Base-by-base conservation (phyloP, 35 echinoderm and acorn worm species). In the Apostichopus parvimensis region DNA sequence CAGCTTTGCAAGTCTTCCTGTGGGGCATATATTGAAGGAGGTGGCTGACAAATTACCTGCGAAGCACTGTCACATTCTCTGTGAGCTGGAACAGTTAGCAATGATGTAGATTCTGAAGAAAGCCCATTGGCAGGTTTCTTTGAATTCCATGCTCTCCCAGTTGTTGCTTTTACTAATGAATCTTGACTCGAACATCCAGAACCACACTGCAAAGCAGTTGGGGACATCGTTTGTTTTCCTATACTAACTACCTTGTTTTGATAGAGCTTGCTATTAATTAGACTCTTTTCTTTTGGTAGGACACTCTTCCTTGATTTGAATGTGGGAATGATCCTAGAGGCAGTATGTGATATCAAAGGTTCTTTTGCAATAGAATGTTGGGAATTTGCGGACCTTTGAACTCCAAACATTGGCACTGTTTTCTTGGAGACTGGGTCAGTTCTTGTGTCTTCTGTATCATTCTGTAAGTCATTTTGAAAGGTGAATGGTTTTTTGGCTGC, bases 261-360 rank as follows among this genome's bases (percentile, higher is more conserved):
- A 75, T 75, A 18, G 20, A 75, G n/a, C 58, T 61, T 61, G 7
- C 71, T 20, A 2, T 75, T 75, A 18, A 18, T 22, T 75, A 1
- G 71, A 22, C 15, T 20, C 54, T 58, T n/a, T 84, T 24, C 56
- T 59, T 84, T n/a, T 10, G 54, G 54, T 59, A n/a, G 52, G 54
- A 84, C 20, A 59, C 81, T 84, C 58, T 84, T 84, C 13, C 14
- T 84, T 9, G 81, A 52, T 60, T 84, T 84, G 56, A 84, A 84
- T 20, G 17, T 84, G 14, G 81, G 81, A 11, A 84, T 55, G 8
- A 56, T 84, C 52, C 56, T 84, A 59, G 81, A 15, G 17, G 54
- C 56, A 58, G 81, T 9, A 18, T 53, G 14, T 7, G 20, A 75
- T 75, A 22, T 22, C 21, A 61, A 61, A 61, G 12, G 6, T 75